Evolutionary conservation across 2,888 invertebrate species (phyloP), one percentile per base, ranked within the genome.

Genomic region (Hyposoter dolosus): DNA sequence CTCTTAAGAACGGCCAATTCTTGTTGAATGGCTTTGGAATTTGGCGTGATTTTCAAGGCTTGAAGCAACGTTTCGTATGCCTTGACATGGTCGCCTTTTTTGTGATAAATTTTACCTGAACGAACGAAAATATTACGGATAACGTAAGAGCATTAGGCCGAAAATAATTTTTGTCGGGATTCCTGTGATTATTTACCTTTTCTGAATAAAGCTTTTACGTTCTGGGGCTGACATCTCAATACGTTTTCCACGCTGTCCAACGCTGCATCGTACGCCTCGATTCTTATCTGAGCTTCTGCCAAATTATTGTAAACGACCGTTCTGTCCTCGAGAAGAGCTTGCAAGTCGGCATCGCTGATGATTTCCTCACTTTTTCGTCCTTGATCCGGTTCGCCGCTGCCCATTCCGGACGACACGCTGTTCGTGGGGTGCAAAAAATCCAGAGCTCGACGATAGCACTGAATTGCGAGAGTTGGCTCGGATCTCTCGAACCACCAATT

Each of bases 221-320:
- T 99, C 85, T 96, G 95, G 0, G 98, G 98, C 93, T 98, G 97
- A 91, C 97, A 97, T 86, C 96, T 95, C 17, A 99, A 94, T 2
- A 99, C 99, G 92, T 96, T 95, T 75, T 97, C 97, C 43, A 98
- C 97, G 10, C 98, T 98, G 94, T 96, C 95, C 35, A 98, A 95
- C 7, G 98, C 98, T 12, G 97, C 97, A 89, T 98, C 98, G 92
- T 96, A 98, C 10, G 98, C 97, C 80, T 97, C 96, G 56, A 97
- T 96, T 95, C 98, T 98, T 89, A 99, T 95, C 94, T 99, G 98
- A 17, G 98, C 98, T 87, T 98, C 98, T 17, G 98, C 98, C 95
- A 99, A 96, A 93, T 99, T 99, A 93, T 99, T 99, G 91, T 97
- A 97, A 0, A 98, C 97, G 91, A 97, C 96, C 76, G 98, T 95